Evolutionary conservation across 2,797 vertebrate genomes (phyloP), one percentile per base, ranked within the genome.

Genomic region (Cirrhinus molitorella): DNA sequence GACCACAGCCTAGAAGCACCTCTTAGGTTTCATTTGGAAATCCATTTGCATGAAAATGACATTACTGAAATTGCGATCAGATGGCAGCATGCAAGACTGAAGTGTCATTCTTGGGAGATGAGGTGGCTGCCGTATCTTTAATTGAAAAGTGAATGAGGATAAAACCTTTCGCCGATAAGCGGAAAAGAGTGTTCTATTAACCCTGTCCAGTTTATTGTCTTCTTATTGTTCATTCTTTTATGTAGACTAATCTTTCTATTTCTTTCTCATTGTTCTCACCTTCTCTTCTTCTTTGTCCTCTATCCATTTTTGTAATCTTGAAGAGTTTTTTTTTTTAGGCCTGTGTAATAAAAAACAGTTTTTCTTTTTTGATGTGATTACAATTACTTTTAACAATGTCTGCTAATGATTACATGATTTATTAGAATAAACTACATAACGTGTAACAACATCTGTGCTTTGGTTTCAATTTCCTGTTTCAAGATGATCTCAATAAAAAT

Each of bases 11-110:
- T 86, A 85, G 45, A 72, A 84, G 37, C 55, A 85, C 84, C 85
- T 87, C 47, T 85, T 80, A 83, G 83, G 83, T 3, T 89, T 93
- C 40, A 57, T 82, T 83, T 53, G 43, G 78, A 77, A 78, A 23
- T 0, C 2, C 45, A 94, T 94, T 92, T 92, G 90, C 91, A 93
- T 93, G 88, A 92, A 93, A 93, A 92, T 90, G 86, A 89, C 89
- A 91, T 91, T 89, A 90, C 85, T 87, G 81, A 92, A 92, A 89
- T 85, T 88, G 78, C 86, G 89, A 89, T 93, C 90, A 90, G 90
- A 91, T 91, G 88, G 85, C 85, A 84, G 83, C 55, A 51, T 86
- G 76, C 86, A 34, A 40, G 76, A 81, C 79, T 88, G 83, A 88
- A 90, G 89, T 87, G 87, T 87, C 81, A 79, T 87, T 88, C 87